These are phyloP conservation scores for Psittacula derbiana DNA, from an alignment of 2,797 vertebrate genomes.

Conservation along the genomic window DNA sequence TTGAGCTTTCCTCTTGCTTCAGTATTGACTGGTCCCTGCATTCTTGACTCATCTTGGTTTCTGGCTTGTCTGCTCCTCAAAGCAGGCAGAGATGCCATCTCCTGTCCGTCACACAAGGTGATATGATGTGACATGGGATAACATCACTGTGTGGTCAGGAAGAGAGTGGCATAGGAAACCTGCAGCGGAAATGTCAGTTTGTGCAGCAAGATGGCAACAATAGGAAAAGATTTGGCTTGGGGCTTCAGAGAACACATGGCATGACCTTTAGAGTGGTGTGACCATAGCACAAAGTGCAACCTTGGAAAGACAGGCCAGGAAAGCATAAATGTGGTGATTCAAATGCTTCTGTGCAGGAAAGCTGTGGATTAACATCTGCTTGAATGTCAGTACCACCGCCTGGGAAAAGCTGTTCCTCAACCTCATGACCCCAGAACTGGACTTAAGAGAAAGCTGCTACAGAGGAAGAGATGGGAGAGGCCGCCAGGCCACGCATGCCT, in stretches of 20 bases:
- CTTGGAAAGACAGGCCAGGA: not conserved
- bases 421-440: not conserved
- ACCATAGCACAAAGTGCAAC: not conserved
- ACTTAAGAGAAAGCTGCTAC: not conserved
- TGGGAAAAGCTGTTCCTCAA: not conserved
- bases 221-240: not conserved
- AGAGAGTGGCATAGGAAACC: not conserved
- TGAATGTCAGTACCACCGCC: not conserved
- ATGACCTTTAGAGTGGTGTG: not conserved
- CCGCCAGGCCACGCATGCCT: not conserved
- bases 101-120: not conserved
- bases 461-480: not conserved
- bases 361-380: not conserved
- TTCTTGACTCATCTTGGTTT: rapidly evolving
- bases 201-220: not conserved
- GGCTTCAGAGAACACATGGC: not conserved
- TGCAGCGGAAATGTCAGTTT: not conserved
- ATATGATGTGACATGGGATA: not conserved
- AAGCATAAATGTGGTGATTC: not conserved
- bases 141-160: not conserved
- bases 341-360: not conserved
- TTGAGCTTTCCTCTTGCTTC: not conserved
- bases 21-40: not conserved
- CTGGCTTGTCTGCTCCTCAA: not conserved
- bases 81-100: not conserved